These are phyloP conservation scores for Gymnoscopelus braueri DNA, from an alignment of 2,797 vertebrate genomes.

Conservation along the genomic window DNA sequence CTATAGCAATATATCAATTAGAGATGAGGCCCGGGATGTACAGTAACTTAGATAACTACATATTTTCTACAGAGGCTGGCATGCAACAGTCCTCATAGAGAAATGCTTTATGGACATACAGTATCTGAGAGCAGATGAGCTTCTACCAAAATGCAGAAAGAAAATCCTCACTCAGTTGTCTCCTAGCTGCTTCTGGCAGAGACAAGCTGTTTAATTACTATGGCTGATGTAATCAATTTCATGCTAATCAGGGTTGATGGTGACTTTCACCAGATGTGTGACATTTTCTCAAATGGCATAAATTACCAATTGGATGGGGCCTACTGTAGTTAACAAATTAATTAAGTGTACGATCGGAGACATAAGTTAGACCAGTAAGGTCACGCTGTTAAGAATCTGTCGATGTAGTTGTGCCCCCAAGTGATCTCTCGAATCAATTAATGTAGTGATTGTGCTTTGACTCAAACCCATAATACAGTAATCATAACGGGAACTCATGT, in stretches of 20 bases:
- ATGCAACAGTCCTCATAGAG: too few species aligned
- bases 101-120: too few species aligned
- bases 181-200: conserved; percentile 16
- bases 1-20: too few species aligned
- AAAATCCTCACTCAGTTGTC: conserved; percentile 15
- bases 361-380: not conserved
- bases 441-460: not conserved
- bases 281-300: conserved; percentile 12
- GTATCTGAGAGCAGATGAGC: too few species aligned
- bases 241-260: conserved; percentile 62
- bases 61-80: too few species aligned
- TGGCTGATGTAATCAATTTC: conserved; percentile 42
- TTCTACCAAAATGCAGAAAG: not conserved
- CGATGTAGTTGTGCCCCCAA: not conserved
- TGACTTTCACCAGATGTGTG: conserved; percentile 36
- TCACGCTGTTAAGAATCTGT: not conserved
- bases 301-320: conserved; percentile 20
- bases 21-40: too few species aligned
- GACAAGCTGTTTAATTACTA: conserved; percentile 44
- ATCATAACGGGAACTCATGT: not conserved
- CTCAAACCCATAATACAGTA: too few species aligned
- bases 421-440: too few species aligned
- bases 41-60: too few species aligned
- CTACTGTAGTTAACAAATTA: conserved; percentile 16
- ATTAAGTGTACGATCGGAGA: conserved; percentile 8